phyloP scores from a whole-genome alignment of 2,797 vertebrate genomes.

The Tenualosa ilisha region DNA sequence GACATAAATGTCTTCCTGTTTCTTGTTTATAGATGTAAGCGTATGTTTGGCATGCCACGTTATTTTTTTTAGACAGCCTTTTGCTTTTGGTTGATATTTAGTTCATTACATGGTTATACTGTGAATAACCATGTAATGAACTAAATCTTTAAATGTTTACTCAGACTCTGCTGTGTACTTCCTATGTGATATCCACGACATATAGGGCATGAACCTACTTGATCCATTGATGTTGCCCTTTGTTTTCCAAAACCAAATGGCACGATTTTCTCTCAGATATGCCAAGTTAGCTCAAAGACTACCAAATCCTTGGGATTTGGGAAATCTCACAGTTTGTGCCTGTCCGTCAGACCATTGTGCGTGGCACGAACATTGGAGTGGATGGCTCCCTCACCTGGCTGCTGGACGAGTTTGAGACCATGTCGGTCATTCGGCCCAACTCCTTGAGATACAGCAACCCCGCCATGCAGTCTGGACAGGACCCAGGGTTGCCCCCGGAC shows the following conservation, averaged over 20 bases:
- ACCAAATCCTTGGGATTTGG: too few species aligned
- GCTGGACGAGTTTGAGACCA: slow-evolving; percentile 90
- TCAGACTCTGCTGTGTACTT: neutral
- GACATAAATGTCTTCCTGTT: slow-evolving; percentile 24
- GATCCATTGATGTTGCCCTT: too few species aligned
- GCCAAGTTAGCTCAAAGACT: too few species aligned
- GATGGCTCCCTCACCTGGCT: slow-evolving; percentile 91
- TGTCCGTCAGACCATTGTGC: slow-evolving; percentile 82
- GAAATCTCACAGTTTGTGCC: neutral
- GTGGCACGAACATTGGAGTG: slow-evolving; percentile 83
- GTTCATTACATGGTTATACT: too few species aligned
- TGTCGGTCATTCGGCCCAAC: slow-evolving; percentile 94
- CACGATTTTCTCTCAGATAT: too few species aligned
- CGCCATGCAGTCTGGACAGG: slow-evolving; percentile 71
- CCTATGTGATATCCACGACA: too few species aligned
- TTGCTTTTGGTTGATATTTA: neutral
- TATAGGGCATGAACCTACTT: too few species aligned
- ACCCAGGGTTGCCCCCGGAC: slow-evolving; percentile 62
- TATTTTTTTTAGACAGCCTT: neutral
- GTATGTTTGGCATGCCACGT: neutral
- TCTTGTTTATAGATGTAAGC: neutral
- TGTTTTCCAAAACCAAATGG: too few species aligned
- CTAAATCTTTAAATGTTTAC: neutral
- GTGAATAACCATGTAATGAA: too few species aligned
- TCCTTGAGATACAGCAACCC: slow-evolving; percentile 89